phyloP scores from a whole-genome alignment of 2,888 invertebrate genomes.

The Hymenopus coronatus region DNA sequence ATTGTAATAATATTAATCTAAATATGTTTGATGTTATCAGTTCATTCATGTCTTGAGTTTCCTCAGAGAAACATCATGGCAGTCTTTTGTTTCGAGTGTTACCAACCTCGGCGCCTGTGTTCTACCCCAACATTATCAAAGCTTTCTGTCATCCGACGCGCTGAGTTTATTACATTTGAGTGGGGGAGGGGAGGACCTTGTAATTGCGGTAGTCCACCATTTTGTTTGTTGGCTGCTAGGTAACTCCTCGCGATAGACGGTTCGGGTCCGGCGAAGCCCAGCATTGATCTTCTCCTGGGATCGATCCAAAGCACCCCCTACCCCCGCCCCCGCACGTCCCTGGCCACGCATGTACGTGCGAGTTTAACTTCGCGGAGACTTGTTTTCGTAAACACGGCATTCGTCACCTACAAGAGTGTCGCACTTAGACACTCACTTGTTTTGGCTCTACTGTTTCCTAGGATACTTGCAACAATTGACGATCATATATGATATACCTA shows the following conservation, averaged over 20 bases:
- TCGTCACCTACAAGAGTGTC: background rate
- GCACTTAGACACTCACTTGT: background rate
- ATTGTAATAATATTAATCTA: too few species aligned
- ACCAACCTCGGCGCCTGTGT: background rate
- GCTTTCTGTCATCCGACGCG: background rate
- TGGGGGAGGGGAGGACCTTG: background rate
- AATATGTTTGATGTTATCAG: too few species aligned
- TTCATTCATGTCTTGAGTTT: too few species aligned
- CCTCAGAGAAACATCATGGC: background rate
- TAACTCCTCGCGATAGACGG: background rate
- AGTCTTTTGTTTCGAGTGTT: background rate
- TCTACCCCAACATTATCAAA: background rate
- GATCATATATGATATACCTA: too few species aligned
- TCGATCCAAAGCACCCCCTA: background rate
- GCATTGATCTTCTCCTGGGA: conserved; percentile 1
- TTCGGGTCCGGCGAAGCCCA: background rate
- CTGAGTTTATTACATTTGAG: background rate
- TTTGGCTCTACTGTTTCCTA: background rate
- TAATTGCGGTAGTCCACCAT: conserved; percentile 2
- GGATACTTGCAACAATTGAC: too few species aligned
- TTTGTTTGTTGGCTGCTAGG: conserved; percentile 21
- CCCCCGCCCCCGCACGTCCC: background rate
- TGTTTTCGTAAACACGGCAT: background rate
- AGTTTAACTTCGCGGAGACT: background rate
- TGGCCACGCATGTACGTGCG: background rate